These are phyloP conservation scores for Resseliella maxima DNA, from an alignment of 2,888 invertebrate genomes.

Conservation along the genomic window DNA sequence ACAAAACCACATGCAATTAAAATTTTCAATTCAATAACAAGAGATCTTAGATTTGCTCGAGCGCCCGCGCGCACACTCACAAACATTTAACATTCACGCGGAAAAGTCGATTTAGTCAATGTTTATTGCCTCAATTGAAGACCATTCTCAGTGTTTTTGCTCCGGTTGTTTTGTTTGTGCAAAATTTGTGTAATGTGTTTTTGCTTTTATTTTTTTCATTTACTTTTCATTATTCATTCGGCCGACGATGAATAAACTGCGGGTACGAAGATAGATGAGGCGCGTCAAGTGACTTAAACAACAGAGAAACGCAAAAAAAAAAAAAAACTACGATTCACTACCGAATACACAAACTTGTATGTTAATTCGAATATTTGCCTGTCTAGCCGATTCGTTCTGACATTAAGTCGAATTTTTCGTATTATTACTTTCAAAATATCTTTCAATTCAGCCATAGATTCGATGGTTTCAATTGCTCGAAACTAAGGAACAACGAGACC, in stretches of 20 bases:
- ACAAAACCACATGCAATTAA: conserved; percentile 53
- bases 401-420: conserved; percentile 6
- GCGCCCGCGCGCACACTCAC: background rate
- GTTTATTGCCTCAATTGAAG: conserved; percentile 50
- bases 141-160: conserved; percentile 33
- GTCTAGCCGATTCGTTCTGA: conserved; percentile 24
- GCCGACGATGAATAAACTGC: conserved; percentile 36
- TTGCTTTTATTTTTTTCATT: background rate
- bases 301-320: background rate
- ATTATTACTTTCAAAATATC: conserved; percentile 11
- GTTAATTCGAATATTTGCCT: conserved; percentile 35
- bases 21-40: conserved; percentile 51
- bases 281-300: conserved; percentile 27
- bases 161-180: conserved; percentile 37
- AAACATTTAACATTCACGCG: background rate
- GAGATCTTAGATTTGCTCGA: conserved; percentile 30
- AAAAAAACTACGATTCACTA: background rate
- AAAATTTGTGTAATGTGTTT: conserved; percentile 13
- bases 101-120: conserved; percentile 45
- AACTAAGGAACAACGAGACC: background rate
- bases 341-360: background rate
- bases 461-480: conserved; percentile 20
- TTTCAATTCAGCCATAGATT: conserved; percentile 41
- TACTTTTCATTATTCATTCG: background rate
- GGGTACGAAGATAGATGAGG: conserved; percentile 45